Conservation (phyloP, 2,797 vertebrate genomes). For the Gouania willdenowi region DNA sequence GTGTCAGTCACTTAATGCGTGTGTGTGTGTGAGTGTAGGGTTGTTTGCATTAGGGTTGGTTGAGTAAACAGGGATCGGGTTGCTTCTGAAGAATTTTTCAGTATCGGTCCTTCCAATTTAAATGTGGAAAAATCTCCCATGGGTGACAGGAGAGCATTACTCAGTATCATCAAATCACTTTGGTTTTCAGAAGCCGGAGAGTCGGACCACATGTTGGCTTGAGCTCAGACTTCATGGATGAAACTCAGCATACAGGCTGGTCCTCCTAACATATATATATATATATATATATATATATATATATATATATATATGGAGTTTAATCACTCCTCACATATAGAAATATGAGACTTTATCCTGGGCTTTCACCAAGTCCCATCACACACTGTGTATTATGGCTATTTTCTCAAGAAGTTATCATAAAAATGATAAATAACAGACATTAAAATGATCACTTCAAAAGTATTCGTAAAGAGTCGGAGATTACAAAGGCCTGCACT, state of each 20-base stretch:
- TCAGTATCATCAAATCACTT: slow-evolving; percentile 32
- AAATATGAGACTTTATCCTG: slow-evolving; percentile 4
- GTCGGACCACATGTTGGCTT: slow-evolving; percentile 22
- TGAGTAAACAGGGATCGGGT: slow-evolving; percentile 58
- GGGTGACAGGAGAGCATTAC: slow-evolving; percentile 17
- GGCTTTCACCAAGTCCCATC: neutral
- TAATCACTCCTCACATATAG: slow-evolving; percentile 7
- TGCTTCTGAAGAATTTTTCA: slow-evolving; percentile 36
- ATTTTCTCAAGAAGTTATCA: neutral
- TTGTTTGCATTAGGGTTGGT: slow-evolving; percentile 1
- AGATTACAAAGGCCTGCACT: too few species aligned
- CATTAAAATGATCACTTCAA: too few species aligned
- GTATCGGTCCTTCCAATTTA: slow-evolving; percentile 47
- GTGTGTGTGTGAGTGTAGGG: slow-evolving; percentile 5
- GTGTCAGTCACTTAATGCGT: slow-evolving; percentile 50
- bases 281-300: too few species aligned
- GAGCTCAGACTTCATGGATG: slow-evolving; percentile 5
- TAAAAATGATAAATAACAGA: too few species aligned
- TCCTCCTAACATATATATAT: slow-evolving; percentile 7
- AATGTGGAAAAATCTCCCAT: slow-evolving; percentile 46
- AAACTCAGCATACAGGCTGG: slow-evolving; percentile 1
- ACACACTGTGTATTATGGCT: neutral
- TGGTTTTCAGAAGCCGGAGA: slow-evolving; percentile 14
- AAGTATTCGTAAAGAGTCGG: too few species aligned
- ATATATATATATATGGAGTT: too few species aligned